phyloP scores from a whole-genome alignment of 2,888 invertebrate genomes.

The Pseudococcus viburni region DNA sequence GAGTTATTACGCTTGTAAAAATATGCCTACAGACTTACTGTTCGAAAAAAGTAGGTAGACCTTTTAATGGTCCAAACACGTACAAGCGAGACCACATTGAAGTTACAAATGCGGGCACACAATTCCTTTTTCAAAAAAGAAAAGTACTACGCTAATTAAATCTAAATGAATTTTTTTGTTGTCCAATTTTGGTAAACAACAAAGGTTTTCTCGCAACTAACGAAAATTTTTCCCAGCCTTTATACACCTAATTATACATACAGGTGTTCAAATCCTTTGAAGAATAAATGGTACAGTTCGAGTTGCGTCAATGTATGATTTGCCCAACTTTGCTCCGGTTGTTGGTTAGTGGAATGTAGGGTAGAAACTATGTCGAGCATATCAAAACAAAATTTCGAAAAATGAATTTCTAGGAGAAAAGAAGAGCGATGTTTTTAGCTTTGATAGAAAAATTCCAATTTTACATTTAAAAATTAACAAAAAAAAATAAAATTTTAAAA shows the following conservation, averaged over 20 bases:
- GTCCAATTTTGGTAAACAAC: neutral
- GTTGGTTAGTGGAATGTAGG: neutral
- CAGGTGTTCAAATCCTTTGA: neutral
- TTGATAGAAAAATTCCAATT: neutral
- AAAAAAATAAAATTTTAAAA: neutral
- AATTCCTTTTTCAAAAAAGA: neutral
- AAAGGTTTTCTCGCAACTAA: neutral
- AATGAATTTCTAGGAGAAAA: neutral
- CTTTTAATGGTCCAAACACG: conserved; percentile 14
- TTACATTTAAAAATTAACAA: neutral
- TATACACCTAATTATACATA: neutral
- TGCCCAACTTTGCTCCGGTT: neutral
- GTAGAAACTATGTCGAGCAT: neutral
- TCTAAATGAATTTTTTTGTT: neutral
- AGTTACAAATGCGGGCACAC: neutral
- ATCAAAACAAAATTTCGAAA: neutral
- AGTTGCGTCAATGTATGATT: neutral
- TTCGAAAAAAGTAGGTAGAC: neutral
- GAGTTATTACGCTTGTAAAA: neutral
- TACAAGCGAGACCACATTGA: neutral
- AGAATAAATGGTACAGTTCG: neutral
- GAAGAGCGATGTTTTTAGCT: neutral
- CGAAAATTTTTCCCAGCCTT: neutral
- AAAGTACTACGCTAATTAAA: neutral
- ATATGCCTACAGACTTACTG: neutral